Evolutionary conservation across 2,888 invertebrate species (phyloP).

Genomic region (Cordylochernes scorpioides): DNA sequence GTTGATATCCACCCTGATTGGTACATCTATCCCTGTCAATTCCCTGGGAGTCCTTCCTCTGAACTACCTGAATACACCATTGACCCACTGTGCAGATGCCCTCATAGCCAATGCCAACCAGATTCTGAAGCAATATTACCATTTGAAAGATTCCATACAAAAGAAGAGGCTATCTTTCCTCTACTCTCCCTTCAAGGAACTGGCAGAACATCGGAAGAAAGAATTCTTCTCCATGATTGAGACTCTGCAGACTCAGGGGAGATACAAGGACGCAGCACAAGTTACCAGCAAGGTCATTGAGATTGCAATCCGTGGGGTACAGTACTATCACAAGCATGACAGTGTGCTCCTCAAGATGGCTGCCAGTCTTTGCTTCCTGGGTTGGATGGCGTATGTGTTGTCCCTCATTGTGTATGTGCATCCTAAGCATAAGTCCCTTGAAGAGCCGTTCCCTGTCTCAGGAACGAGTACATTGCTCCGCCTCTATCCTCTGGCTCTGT

Average conservation of each 20-base stretch:
- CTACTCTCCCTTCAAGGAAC: too few species aligned
- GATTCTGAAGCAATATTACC: constrained; percentile 40
- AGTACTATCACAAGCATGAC: constrained; percentile 65
- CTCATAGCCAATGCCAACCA: constrained; percentile 48
- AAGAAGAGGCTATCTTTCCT: too few species aligned
- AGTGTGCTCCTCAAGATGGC: constrained; percentile 35
- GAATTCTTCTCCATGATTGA: constrained; percentile 10
- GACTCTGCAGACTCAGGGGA: constrained; percentile 14
- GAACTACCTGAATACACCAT: constrained; percentile 31
- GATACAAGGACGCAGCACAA: constrained; percentile 25
- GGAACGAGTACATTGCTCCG: too few species aligned
- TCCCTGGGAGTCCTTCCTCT: constrained; percentile 42
- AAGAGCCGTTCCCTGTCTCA: too few species aligned
- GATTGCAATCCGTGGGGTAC: constrained; percentile 38
- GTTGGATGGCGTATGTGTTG: constrained; percentile 39
- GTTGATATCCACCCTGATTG: constrained; percentile 55
- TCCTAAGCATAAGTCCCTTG: too few species aligned
- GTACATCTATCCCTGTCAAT: constrained; percentile 63
- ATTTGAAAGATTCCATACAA: too few species aligned
- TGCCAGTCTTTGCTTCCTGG: constrained; percentile 36
- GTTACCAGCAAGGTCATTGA: constrained; percentile 32
- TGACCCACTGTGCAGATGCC: constrained; percentile 34
- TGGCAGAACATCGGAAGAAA: too few species aligned
- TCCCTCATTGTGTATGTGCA: constrained; percentile 23
- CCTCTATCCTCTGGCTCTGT: too few species aligned